phyloP scores from a whole-genome alignment of 1,140 invertebrate species.

The Drosophila nigromelanica region DNA sequence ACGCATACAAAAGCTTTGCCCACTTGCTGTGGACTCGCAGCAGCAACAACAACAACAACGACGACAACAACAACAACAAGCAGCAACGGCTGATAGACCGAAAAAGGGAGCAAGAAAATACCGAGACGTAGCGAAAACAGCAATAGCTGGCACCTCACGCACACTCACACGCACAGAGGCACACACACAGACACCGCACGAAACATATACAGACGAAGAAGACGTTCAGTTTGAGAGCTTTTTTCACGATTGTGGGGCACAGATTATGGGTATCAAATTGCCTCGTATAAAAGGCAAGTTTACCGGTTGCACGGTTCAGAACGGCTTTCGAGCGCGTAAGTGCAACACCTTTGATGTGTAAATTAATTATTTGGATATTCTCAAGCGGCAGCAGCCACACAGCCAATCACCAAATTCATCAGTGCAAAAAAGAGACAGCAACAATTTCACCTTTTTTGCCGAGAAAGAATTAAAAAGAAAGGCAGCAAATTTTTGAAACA shows the following conservation, averaged over 20 bases:
- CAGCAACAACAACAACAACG: constrained; percentile 25
- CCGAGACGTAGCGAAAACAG: constrained; percentile 41
- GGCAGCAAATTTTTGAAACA: constrained; percentile 24
- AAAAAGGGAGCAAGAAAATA: constrained; percentile 83
- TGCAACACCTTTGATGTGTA: constrained; percentile 85
- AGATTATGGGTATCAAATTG: constrained; percentile 88
- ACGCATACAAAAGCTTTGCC: constrained; percentile 43
- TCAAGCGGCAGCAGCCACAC: constrained; percentile 50
- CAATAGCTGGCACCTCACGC: constrained; percentile 46
- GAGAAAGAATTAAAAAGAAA: constrained; percentile 35
- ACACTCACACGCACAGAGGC: constrained; percentile 47
- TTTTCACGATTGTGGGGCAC: constrained; percentile 57
- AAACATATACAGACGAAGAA: constrained; percentile 31
- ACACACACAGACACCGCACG: constrained; percentile 25
- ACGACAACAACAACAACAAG: constrained; percentile 10
- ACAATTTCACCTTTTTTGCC: constrained; percentile 73
- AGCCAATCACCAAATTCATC: constrained; percentile 31
- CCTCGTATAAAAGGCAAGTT: constrained; percentile 92
- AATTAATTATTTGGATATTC: constrained; percentile 73
- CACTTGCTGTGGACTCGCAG: constrained; percentile 53
- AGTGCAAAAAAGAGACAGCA: constrained; percentile 53
- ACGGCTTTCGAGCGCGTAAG: constrained; percentile 96
- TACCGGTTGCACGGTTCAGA: constrained; percentile 90
- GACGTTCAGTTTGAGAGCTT: constrained; percentile 49
- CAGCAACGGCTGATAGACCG: constrained; percentile 60